Percentiles rank a stretch among this genome's conserved stretches.
Evolutionary conservation across 2,888 invertebrate species (phyloP).

Genomic region (Parnassius apollo): DNA sequence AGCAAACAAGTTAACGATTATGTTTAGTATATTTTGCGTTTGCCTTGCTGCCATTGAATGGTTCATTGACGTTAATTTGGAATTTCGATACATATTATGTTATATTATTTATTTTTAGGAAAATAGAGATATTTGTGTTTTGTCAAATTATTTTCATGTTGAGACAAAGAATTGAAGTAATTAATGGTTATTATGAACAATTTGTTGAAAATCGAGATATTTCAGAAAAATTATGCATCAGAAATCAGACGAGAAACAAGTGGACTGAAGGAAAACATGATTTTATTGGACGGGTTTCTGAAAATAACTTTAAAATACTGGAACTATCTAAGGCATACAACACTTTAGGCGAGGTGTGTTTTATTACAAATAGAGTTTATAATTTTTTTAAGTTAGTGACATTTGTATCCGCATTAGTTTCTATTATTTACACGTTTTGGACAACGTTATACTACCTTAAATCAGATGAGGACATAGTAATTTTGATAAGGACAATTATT

Average conservation of each 20-base stretch:
- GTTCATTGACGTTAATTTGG: neutral
- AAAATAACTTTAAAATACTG: too few species aligned
- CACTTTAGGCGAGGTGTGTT: conserved; percentile 41
- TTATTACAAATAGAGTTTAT: conserved; percentile 47
- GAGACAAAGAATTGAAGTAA: too few species aligned
- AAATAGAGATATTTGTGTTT: conserved; percentile 4
- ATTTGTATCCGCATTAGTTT: conserved; percentile 49
- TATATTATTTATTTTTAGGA: conserved; percentile 1
- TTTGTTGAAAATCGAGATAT: too few species aligned
- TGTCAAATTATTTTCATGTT: too few species aligned
- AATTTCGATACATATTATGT: neutral
- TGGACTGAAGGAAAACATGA: neutral
- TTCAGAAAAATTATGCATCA: too few species aligned
- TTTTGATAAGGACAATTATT: conserved; percentile 37
- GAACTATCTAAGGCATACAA: too few species aligned
- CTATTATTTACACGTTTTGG: conserved; percentile 53
- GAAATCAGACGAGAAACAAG: conserved; percentile 8
- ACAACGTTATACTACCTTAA: conserved; percentile 43
- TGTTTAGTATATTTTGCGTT: neutral
- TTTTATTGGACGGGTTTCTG: too few species aligned
- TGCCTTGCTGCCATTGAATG: neutral
- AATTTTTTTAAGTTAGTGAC: conserved; percentile 58
- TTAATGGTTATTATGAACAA: too few species aligned
- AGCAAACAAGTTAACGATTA: neutral
- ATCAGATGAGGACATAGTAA: conserved; percentile 18